Evolutionary conservation across 1,140 invertebrate species (phyloP), one percentile per base, ranked within the genome.

Genomic region (Mamestra configurata): DNA sequence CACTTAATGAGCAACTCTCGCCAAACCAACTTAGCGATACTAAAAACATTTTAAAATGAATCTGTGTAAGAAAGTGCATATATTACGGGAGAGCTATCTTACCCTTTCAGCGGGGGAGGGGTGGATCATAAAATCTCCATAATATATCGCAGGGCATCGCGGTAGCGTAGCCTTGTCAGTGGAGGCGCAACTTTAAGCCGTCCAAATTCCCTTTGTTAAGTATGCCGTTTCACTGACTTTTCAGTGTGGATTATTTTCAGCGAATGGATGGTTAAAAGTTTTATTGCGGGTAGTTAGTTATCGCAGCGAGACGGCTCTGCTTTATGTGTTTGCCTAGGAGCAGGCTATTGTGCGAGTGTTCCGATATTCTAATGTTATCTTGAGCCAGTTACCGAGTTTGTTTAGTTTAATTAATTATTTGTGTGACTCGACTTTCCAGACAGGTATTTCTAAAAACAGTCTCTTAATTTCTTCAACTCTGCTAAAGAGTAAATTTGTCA

Each of bases 191-290:
- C 57, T 77, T 64, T 61, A 77, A 77, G 73, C 73, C 53, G 22
- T 15, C 31, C 55, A 77, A 77, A 77, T 77, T 77, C 43, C n/a
- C 57, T 64, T 64, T 77, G 73, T 77, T 77, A 77, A 77, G 73
- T 77, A 77, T 61, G 73, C 57, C 57, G 40, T 77, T 77, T 77
- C 73, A 77, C 53, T 64, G 55, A 77, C 57, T 77, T 77, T 77
- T 77, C 73, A 64, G 15, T 64, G 57, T 49, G 53, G 73, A 64
- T 77, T 77, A 77, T 64, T 77, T 75, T 77, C 57, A 49, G 57
- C 37, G 73, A 40, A 35, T 51, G 43, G 51, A 57, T 20, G 70
- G 61, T 37, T 20, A 40, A 51, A 76, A 64, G 40, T 64, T 77
- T 49, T 77, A 77, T 77, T 77, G 73, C 73, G 73, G 73, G 40